Percentiles rank a stretch among this genome's conserved stretches.
phyloP scores from a whole-genome alignment of 2,888 invertebrate genomes.

The Drosophila nr. perissopoda region DNA sequence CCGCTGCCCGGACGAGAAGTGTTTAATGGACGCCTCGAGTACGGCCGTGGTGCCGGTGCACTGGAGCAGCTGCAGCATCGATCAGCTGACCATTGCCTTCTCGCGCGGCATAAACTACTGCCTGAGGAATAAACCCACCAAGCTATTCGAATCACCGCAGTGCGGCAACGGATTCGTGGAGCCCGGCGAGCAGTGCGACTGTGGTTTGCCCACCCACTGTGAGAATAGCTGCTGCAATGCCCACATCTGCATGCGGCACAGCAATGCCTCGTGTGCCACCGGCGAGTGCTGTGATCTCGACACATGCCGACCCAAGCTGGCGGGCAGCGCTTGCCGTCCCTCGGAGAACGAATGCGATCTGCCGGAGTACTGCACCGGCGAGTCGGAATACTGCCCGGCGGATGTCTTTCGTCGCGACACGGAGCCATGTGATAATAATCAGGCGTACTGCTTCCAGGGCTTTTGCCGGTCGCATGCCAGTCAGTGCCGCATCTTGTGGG shows the following conservation, averaged over 20 bases:
- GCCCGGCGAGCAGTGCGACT: slow-evolving; percentile 98
- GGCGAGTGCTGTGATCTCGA: slow-evolving; percentile 96
- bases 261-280: slow-evolving; percentile 96
- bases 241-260: slow-evolving; percentile 92
- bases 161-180: slow-evolving; percentile 99
- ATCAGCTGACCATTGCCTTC: slow-evolving; percentile 95
- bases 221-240: slow-evolving; percentile 94
- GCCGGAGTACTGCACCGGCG: slow-evolving; percentile 97
- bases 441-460: slow-evolving; percentile 95
- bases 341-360: slow-evolving; percentile 96
- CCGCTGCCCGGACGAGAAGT: slow-evolving; percentile 93
- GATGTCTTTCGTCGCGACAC: slow-evolving; percentile 97
- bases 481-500: slow-evolving; percentile 97
- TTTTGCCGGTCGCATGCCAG: slow-evolving; percentile 94
- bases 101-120: slow-evolving; percentile 99
- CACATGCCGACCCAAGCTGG: slow-evolving; percentile 86
- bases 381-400: slow-evolving; percentile 95
- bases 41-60: slow-evolving; percentile 93
- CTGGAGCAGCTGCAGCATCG: slow-evolving; percentile 98
- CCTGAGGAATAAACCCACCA: slow-evolving; percentile 93
- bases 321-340: slow-evolving; percentile 90
- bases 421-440: slow-evolving; percentile 90
- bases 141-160: slow-evolving; percentile 92
- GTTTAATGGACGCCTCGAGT: slow-evolving; percentile 98
- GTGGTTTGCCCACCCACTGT: slow-evolving; percentile 91